Percentiles rank a stretch among this genome's conserved stretches.
These are phyloP conservation scores for Anabas testudineus DNA, from an alignment of 2,797 vertebrate species.

Conservation along the genomic window DNA sequence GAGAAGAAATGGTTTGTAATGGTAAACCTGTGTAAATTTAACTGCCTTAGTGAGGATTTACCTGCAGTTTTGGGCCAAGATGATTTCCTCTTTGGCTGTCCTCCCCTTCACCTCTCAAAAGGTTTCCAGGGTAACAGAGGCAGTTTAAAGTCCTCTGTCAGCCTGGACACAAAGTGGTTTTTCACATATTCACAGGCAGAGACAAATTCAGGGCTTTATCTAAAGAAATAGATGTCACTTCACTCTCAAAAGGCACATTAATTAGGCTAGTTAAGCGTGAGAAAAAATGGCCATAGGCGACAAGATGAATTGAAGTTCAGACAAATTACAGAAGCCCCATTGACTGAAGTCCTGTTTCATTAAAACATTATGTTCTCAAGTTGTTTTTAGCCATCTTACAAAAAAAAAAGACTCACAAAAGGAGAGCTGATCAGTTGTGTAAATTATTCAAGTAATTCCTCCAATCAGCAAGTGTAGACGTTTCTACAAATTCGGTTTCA, in stretches of 20 bases:
- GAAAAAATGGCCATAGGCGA: conserved; percentile 68
- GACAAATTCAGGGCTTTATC: conserved; percentile 77
- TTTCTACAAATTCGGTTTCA: conserved; percentile 60
- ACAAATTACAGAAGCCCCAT: conserved; percentile 67
- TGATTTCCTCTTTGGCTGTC: conserved; percentile 83
- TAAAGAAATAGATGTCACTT: conserved; percentile 79
- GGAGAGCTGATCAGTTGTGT: conserved; percentile 43
- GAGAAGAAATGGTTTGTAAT: conserved; percentile 60
- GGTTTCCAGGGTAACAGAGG: conserved; percentile 82
- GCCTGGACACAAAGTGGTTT: conserved; percentile 68
- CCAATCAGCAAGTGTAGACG: conserved; percentile 38
- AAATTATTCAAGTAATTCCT: conserved; percentile 51
- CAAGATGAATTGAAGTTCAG: conserved; percentile 70
- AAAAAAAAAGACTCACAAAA: conserved; percentile 44
- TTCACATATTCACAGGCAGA: conserved; percentile 75
- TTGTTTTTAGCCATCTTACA: conserved; percentile 41
- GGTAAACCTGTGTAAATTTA: conserved; percentile 76
- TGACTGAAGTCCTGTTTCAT: conserved; percentile 52
- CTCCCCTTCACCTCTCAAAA: conserved; percentile 81
- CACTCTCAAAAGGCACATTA: conserved; percentile 76
- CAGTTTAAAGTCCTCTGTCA: conserved; percentile 72
- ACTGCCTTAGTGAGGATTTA: conserved; percentile 72
- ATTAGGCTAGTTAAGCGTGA: conserved; percentile 74
- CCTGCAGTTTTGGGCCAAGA: conserved; percentile 78
- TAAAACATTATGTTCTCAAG: conserved; percentile 57